Evolutionary conservation across 2,797 vertebrate genomes (phyloP).

Genomic region (Gambusia yucatana): DNA sequence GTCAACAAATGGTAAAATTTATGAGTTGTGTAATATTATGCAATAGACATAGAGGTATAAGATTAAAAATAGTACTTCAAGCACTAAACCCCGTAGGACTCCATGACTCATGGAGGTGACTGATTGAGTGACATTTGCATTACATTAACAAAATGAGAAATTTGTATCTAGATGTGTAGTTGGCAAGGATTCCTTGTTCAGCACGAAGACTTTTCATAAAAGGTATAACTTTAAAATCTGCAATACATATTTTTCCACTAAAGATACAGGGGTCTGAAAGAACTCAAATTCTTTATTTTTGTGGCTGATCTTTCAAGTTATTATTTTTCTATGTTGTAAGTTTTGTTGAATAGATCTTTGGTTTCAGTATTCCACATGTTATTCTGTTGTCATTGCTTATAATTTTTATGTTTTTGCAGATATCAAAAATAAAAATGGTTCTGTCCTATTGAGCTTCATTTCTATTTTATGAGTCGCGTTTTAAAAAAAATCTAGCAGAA

Average conservation of each 20-base stretch:
- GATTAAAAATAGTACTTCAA: background rate
- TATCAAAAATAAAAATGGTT: background rate
- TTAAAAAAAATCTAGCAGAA: conserved; percentile 36
- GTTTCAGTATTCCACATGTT: background rate
- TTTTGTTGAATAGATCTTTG: background rate
- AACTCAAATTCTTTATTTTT: background rate
- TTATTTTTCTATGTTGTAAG: background rate
- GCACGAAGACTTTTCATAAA: background rate
- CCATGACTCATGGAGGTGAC: background rate
- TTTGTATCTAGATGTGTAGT: background rate
- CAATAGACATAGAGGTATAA: background rate
- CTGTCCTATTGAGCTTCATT: background rate
- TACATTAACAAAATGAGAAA: background rate
- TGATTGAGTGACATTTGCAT: background rate
- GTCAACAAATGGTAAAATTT: background rate
- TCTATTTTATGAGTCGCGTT: conserved; percentile 17
- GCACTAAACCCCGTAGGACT: background rate
- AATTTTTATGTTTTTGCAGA: background rate
- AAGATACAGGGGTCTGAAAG: background rate
- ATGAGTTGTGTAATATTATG: background rate
- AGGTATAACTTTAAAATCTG: background rate
- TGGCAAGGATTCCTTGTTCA: background rate
- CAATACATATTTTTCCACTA: background rate
- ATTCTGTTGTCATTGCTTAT: background rate
- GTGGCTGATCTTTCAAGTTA: background rate